Percentiles rank a stretch among this genome's conserved stretches.
These are phyloP conservation scores for Prionailurus bengalensis DNA, from an alignment of 2,113 vertebrate genomes.

Conservation along the genomic window DNA sequence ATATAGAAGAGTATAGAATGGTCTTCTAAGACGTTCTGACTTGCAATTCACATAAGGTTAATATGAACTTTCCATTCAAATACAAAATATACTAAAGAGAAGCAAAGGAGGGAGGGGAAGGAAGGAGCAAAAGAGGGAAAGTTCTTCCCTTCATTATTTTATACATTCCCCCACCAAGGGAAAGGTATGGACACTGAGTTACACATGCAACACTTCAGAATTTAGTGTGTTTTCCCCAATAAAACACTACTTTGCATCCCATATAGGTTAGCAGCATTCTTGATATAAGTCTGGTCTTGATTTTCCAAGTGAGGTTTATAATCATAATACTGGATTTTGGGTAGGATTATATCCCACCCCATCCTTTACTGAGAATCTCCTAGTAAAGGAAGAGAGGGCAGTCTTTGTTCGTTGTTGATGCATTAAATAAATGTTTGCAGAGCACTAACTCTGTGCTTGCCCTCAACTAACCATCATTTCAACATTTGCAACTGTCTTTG, in stretches of 20 bases:
- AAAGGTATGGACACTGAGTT: not conserved
- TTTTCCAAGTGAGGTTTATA: not conserved
- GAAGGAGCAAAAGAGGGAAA: not conserved
- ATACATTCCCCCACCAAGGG: not conserved
- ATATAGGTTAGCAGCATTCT: not conserved
- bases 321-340: not conserved
- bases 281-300: conserved; percentile 40
- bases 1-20: not conserved
- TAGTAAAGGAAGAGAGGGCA: not conserved
- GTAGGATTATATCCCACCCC: not conserved
- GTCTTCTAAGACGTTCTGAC: not conserved
- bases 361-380: not conserved
- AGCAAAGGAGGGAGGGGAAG: not conserved
- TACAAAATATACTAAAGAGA: not conserved
- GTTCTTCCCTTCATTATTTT: not conserved
- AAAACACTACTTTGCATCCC: not conserved
- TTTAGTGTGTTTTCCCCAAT: conserved; percentile 23
- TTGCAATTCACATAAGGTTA: not conserved
- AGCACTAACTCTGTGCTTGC: not conserved
- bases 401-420: not conserved
- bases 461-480: not conserved
- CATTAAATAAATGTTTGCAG: conserved; percentile 25
- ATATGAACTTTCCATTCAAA: not conserved
- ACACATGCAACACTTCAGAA: not conserved
- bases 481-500: conserved; percentile 40